These are phyloP conservation scores for Porites cylindrica DNA, from an alignment of 92 coral and sea anemone genomes.

Conservation along the genomic window DNA sequence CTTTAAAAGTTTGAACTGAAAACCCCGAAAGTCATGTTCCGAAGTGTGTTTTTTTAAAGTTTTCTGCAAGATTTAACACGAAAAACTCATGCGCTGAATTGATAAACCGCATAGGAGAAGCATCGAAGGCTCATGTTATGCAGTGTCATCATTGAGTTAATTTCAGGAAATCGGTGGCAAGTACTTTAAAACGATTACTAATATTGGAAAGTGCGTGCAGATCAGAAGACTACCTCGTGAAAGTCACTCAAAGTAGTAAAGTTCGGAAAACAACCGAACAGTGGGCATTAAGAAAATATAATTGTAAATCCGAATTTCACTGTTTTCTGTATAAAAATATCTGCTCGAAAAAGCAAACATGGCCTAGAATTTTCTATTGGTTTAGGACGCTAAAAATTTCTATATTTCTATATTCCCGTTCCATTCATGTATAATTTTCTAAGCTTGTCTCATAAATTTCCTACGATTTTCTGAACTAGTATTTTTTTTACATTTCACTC, in stretches of 20 bases:
- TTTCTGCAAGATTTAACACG: slow-evolving; percentile 33
- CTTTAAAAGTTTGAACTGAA: background rate
- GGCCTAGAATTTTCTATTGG: no score
- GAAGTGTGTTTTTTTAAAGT: background rate
- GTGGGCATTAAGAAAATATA: background rate
- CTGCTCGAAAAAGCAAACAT: no score
- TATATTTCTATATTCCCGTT: no score
- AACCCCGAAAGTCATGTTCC: background rate
- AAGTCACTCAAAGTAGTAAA: background rate
- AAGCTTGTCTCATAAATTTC: no score
- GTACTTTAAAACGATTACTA: background rate
- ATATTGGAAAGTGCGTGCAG: background rate
- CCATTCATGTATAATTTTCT: no score
- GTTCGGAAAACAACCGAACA: background rate
- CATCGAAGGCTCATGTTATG: background rate
- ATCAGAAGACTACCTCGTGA: background rate
- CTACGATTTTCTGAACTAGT: no score
- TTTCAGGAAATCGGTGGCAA: background rate
- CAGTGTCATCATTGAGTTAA: background rate
- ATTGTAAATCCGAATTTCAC: no score
- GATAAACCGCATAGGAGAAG: background rate
- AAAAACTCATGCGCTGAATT: background rate
- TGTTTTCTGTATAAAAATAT: no score
- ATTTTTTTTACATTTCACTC: no score
- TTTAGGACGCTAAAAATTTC: no score